phyloP scores from a whole-genome alignment of 2,113 vertebrate species.

The Leucopsar rothschildi region DNA sequence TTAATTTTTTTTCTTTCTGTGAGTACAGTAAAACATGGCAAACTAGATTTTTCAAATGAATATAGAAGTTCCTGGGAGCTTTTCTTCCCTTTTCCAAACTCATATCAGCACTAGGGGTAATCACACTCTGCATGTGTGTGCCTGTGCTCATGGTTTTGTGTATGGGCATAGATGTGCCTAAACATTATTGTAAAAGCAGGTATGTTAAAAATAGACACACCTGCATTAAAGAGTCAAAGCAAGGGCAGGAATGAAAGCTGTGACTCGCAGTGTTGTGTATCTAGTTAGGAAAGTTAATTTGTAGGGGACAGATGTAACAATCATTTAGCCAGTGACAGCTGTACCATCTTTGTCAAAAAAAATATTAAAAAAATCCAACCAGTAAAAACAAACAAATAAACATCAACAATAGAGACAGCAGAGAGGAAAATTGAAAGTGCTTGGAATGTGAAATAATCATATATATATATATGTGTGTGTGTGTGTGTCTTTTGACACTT shows the following conservation, averaged over 20 bases:
- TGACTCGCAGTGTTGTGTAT: neutral
- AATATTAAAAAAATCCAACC: neutral
- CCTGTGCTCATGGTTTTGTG: neutral
- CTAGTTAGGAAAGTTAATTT: neutral
- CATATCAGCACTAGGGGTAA: neutral
- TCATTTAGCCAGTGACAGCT: neutral
- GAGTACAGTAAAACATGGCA: neutral
- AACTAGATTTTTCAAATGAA: neutral
- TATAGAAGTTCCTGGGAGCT: neutral
- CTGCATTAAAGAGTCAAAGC: neutral
- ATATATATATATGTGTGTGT: neutral
- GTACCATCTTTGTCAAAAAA: neutral
- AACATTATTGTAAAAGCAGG: neutral
- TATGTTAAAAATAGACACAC: neutral
- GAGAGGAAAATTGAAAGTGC: neutral
- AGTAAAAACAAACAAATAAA: neutral
- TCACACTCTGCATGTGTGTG: neutral
- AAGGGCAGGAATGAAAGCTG: neutral
- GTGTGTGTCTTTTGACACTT: slow-evolving; percentile 34
- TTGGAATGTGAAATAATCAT: slow-evolving; percentile 22
- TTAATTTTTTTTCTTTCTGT: neutral
- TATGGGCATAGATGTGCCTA: neutral
- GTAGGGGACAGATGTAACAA: neutral
- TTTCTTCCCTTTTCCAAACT: neutral
- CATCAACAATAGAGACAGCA: neutral